These are phyloP conservation scores for Formicarius rufipectus DNA, from an alignment of 2,113 vertebrate genomes.

Conservation along the genomic window DNA sequence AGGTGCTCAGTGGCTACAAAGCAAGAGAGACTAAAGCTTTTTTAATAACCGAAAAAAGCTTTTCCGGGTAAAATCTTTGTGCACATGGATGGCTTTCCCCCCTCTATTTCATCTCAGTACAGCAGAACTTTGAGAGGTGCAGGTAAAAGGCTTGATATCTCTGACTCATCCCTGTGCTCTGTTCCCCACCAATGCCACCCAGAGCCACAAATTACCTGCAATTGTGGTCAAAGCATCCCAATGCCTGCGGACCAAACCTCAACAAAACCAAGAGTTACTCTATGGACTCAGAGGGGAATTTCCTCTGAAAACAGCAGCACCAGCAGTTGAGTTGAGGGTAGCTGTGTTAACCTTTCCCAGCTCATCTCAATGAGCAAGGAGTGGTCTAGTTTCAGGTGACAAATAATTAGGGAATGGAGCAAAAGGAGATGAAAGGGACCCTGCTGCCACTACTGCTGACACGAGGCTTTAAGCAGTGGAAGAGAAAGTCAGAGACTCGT, in stretches of 20 bases:
- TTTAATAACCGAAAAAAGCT: background rate
- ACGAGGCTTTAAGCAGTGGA: constrained; percentile 22
- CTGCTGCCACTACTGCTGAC: background rate
- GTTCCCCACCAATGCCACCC: rapidly evolving
- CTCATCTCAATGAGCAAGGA: background rate
- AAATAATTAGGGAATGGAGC: constrained; percentile 13
- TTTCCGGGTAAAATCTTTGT: background rate
- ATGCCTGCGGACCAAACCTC: background rate
- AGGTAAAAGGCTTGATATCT: background rate
- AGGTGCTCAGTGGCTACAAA: constrained; percentile 30
- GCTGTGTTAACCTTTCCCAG: background rate
- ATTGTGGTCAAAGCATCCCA: background rate
- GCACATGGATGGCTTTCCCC: background rate
- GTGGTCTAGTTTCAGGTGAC: background rate
- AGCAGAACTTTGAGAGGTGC: background rate
- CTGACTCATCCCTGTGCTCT: background rate
- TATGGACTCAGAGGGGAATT: background rate
- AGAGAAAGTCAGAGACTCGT: constrained; percentile 13
- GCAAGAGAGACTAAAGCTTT: background rate
- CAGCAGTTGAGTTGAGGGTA: background rate
- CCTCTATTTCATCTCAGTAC: background rate
- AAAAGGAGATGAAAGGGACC: constrained; percentile 49
- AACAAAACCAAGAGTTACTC: background rate
- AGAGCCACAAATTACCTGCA: background rate
- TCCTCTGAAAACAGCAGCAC: background rate